phyloP scores from a whole-genome alignment of 2,888 invertebrate genomes.

The Drosophila lutescens region DNA sequence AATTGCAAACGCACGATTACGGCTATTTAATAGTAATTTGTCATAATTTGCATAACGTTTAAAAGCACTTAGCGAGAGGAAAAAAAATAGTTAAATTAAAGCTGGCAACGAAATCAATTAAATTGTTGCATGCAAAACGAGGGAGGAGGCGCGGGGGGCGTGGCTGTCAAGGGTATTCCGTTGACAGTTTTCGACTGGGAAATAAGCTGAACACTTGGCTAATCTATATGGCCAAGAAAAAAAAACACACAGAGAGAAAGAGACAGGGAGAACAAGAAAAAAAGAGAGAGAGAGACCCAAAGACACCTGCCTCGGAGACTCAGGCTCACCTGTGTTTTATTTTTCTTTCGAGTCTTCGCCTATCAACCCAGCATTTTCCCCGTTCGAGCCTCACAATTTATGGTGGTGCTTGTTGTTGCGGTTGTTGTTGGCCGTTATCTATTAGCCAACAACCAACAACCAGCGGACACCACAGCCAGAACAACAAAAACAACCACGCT shows the following conservation, averaged over 20 bases:
- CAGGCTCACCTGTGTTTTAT: conserved; percentile 27
- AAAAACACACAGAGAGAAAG: neutral
- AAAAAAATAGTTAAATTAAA: conserved; percentile 45
- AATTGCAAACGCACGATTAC: conserved; percentile 78
- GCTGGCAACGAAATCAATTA: conserved; percentile 62
- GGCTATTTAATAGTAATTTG: conserved; percentile 82
- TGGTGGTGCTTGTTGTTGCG: conserved; percentile 36
- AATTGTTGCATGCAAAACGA: conserved; percentile 61
- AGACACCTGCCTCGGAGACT: conserved; percentile 31
- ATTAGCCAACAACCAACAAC: conserved; percentile 39
- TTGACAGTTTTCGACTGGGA: conserved; percentile 34
- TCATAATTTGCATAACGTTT: conserved; percentile 82
- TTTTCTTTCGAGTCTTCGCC: neutral
- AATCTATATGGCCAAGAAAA: conserved; percentile 26
- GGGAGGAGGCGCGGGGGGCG: conserved; percentile 19
- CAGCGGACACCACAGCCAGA: neutral
- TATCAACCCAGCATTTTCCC: conserved; percentile 30
- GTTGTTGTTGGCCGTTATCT: conserved; percentile 23
- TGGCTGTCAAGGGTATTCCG: conserved; percentile 33
- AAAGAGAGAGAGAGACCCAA: neutral
- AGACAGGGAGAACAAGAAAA: too few species aligned
- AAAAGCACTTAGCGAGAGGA: conserved; percentile 68
- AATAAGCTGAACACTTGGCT: conserved; percentile 18
- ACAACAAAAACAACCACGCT: conserved; percentile 22
- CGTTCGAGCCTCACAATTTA: conserved; percentile 31